Base-by-base conservation (phyloP, 2,888 invertebrate genomes). In the Lissonota sp. region DNA sequence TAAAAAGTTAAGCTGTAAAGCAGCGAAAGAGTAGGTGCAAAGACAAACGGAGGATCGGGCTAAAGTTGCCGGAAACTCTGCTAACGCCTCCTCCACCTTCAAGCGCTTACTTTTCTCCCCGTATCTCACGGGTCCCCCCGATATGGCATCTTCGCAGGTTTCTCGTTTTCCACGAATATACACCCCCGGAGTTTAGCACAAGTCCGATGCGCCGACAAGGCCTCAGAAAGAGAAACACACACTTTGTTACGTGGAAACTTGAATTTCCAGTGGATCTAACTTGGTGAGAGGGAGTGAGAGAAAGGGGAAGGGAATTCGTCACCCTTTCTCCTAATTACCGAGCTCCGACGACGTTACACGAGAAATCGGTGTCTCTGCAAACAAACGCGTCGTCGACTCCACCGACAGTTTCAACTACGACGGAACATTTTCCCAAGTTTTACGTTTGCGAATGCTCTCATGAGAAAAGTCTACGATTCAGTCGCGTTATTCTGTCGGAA, bases 1-100 rank as follows among this genome's bases (percentile, higher is more conserved):
- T 90, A 90, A 89, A 88, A 89, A 88, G 88, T 88, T 87, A 87
- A 87, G 85, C 85, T 84, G 87, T 87, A 87, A 88, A 88, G 86
- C 85, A 86, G 84, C 82, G 82, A 80, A 84, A 86, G 84, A 86
- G 80, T 82, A 84, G 84, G 84, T 83, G 84, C 84, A 84, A 84
- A 83, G 85, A 82, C 85, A 82, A 85, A 83, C 80, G 78, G 77
- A 80, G 77, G 80, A 80, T 83, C 79, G 71, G 77, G 75, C 60
- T 62, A 73, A 64, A 83, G 79, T 84, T 80, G 53, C 42, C 51
- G 46, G 63, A 71, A 81, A 70, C 77, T 79, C 76, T 81, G 69
- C 60, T 42, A 67, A 16, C 40, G 60, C 58, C 55, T 55, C 44
- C 66, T 14, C 51, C 51, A 6, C n/a, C 70, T 14, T 63, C 67